phyloP scores from a whole-genome alignment of 2,888 invertebrate species.

The Dryadula phaetusa region DNA sequence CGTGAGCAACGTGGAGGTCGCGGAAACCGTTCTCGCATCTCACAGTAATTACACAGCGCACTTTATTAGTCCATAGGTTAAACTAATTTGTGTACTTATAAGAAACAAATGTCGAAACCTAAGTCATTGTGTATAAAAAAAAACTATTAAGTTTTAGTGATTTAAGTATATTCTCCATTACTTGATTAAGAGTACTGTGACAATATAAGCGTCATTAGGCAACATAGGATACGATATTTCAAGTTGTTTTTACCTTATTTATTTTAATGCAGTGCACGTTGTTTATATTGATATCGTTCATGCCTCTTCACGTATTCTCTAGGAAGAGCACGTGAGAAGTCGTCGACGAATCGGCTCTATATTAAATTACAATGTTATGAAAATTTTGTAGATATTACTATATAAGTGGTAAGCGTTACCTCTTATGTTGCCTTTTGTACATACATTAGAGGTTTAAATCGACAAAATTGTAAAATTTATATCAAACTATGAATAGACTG shows the following conservation, averaged over 20 bases:
- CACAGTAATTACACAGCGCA: slow-evolving; percentile 70
- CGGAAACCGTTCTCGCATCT: slow-evolving; percentile 55
- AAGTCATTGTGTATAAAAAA: slow-evolving; percentile 84
- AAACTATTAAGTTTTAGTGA: slow-evolving; percentile 78
- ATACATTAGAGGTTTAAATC: slow-evolving; percentile 75
- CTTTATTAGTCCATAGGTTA: slow-evolving; percentile 78
- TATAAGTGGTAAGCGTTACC: slow-evolving; percentile 62
- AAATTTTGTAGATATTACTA: slow-evolving; percentile 71
- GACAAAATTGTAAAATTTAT: slow-evolving; percentile 82
- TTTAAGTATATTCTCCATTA: slow-evolving; percentile 82
- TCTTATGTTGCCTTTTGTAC: slow-evolving; percentile 80
- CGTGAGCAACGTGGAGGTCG: slow-evolving; percentile 49
- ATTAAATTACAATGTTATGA: slow-evolving; percentile 71
- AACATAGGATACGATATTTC: slow-evolving; percentile 70
- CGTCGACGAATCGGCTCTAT: slow-evolving; percentile 61
- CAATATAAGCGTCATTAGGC: slow-evolving; percentile 75
- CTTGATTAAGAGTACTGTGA: slow-evolving; percentile 78
- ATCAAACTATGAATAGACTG: slow-evolving; percentile 83
- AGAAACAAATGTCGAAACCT: slow-evolving; percentile 84
- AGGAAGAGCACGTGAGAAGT: slow-evolving; percentile 50
- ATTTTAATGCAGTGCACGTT: slow-evolving; percentile 65
- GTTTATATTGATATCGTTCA: slow-evolving; percentile 53
- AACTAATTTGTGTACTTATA: slow-evolving; percentile 80
- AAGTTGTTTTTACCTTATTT: slow-evolving; percentile 79
- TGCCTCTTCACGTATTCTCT: slow-evolving; percentile 52